phyloP scores from a whole-genome alignment of 2,113 vertebrate genomes.

The Ailuropoda melanoleuca region DNA sequence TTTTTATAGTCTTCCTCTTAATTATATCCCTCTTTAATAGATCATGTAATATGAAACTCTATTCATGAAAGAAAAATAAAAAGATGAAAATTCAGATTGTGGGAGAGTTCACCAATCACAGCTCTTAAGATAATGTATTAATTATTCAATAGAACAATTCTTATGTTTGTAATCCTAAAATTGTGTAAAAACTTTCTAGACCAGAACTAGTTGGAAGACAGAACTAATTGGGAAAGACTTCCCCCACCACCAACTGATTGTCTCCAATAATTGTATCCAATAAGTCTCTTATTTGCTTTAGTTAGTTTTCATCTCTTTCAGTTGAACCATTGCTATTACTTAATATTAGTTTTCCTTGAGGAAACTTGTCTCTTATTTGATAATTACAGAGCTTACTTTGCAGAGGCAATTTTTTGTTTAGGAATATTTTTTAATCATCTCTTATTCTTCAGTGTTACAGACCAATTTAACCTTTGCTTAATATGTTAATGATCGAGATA shows the following conservation, averaged over 20 bases:
- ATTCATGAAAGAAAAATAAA: background rate
- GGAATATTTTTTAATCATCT: background rate
- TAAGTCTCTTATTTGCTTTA: background rate
- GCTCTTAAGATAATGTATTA: background rate
- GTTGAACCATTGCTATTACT: background rate
- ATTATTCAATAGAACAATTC: background rate
- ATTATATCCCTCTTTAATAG: background rate
- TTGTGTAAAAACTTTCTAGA: background rate
- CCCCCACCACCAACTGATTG: background rate
- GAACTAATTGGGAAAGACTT: background rate
- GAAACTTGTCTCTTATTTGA: background rate
- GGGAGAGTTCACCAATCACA: background rate
- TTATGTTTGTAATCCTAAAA: background rate
- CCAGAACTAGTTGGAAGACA: background rate
- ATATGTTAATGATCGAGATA: background rate
- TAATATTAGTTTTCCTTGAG: background rate
- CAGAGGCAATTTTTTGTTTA: background rate
- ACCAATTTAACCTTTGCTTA: slow-evolving; percentile 6
- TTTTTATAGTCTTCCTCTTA: background rate
- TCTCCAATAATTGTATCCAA: background rate
- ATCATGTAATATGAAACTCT: background rate
- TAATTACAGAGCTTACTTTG: background rate
- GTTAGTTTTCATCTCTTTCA: slow-evolving; percentile 1
- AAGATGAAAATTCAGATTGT: slow-evolving; percentile 3
- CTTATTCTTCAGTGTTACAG: background rate